Conservation (phyloP, 2,888 invertebrate species). For the Plutella xylostella region DNA sequence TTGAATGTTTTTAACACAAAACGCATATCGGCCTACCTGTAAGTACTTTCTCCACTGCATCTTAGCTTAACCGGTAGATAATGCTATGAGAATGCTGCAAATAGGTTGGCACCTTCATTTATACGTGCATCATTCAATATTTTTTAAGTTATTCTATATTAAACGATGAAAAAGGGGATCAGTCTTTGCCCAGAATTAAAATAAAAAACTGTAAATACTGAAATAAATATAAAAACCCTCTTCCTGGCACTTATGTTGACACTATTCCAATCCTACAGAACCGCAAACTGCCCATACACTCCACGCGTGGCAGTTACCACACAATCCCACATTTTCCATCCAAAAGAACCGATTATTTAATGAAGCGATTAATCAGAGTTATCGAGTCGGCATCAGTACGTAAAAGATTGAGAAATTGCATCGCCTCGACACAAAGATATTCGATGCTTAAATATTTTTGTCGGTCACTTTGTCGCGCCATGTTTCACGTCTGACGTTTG, state of each 20-base stretch:
- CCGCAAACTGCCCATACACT: not conserved
- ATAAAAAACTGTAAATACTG: too few relatives aligned
- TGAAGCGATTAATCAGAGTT: slow-evolving; percentile 59
- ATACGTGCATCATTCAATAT: too few relatives aligned
- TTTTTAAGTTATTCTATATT: too few relatives aligned
- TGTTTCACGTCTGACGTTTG: not conserved
- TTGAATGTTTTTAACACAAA: too few relatives aligned
- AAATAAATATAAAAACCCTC: too few relatives aligned
- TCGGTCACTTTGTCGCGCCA: not conserved
- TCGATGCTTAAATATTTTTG: slow-evolving; percentile 1
- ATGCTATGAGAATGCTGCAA: too few relatives aligned
- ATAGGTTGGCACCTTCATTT: too few relatives aligned
- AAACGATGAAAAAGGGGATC: too few relatives aligned
- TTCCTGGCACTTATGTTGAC: not conserved
- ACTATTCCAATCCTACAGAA: not conserved
- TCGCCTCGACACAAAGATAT: not conserved
- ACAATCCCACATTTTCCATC: slow-evolving; percentile 40
- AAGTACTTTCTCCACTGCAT: too few relatives aligned
- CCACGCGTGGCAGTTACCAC: slow-evolving; percentile 15
- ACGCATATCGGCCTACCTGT: too few relatives aligned
- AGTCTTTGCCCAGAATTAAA: too few relatives aligned
- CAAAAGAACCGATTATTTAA: slow-evolving; percentile 56
- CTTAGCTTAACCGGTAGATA: too few relatives aligned
- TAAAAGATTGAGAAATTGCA: slow-evolving; percentile 7
- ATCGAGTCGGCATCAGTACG: slow-evolving; percentile 36